Evolutionary conservation across 2,888 invertebrate species (phyloP).

Genomic region (Morpho deidamia): DNA sequence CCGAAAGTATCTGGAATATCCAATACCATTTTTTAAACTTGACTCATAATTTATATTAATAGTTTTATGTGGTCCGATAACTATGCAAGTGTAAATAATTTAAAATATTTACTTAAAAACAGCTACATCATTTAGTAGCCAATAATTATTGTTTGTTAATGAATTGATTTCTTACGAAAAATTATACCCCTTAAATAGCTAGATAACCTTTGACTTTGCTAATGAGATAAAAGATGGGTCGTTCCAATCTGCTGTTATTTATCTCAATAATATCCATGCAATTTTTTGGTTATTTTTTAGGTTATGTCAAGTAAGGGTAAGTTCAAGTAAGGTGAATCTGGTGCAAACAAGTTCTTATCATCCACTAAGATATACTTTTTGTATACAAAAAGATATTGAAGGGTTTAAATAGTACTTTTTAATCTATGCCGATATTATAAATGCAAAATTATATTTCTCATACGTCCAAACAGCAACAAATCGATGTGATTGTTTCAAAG

Average conservation of each 20-base stretch:
- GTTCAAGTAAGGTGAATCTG: too few relatives aligned
- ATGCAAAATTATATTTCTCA: too few relatives aligned
- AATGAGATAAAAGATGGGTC: slow-evolving; percentile 5
- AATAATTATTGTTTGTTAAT: slow-evolving; percentile 6
- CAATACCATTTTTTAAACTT: too few relatives aligned
- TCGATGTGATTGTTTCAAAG: too few relatives aligned
- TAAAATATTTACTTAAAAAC: not conserved
- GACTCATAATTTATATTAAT: not conserved
- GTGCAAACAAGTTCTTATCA: too few relatives aligned
- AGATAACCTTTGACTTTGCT: slow-evolving; percentile 12
- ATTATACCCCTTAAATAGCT: slow-evolving; percentile 6
- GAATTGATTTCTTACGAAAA: slow-evolving; percentile 8
- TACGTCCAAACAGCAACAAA: too few relatives aligned
- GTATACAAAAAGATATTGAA: too few relatives aligned
- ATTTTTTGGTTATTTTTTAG: not conserved
- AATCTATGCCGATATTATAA: too few relatives aligned
- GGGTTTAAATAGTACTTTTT: too few relatives aligned
- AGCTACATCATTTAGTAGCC: slow-evolving; percentile 6
- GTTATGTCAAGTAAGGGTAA: too few relatives aligned
- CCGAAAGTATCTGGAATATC: too few relatives aligned
- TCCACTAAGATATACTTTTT: too few relatives aligned
- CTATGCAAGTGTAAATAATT: not conserved
- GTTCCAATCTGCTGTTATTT: not conserved
- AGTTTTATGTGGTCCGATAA: not conserved
- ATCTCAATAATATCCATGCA: slow-evolving; percentile 7